Evolutionary conservation across 2,888 invertebrate species (phyloP).

Genomic region (Scaptomyza caliginosa): DNA sequence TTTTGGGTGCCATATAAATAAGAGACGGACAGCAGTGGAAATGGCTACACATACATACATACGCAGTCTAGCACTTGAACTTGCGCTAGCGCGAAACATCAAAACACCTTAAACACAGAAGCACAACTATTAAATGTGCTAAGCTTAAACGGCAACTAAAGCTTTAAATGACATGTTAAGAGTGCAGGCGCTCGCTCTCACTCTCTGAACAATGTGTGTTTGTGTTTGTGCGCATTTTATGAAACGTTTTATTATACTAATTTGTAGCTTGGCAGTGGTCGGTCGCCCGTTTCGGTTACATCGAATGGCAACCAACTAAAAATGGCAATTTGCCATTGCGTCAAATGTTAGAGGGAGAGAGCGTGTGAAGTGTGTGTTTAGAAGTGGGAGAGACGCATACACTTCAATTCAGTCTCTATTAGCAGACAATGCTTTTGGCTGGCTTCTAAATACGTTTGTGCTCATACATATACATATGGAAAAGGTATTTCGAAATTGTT

Average conservation of each 20-base stretch:
- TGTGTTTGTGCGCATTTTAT: slow-evolving; percentile 74
- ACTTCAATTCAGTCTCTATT: slow-evolving; percentile 79
- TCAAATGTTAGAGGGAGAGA: slow-evolving; percentile 41
- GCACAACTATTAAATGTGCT: slow-evolving; percentile 50
- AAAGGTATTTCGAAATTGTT: slow-evolving; percentile 54
- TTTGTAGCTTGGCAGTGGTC: slow-evolving; percentile 81
- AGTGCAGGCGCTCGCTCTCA: slow-evolving; percentile 2
- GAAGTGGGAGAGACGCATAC: slow-evolving; percentile 20
- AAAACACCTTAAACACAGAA: slow-evolving; percentile 34
- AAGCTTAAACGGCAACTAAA: slow-evolving; percentile 45
- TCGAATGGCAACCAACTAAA: slow-evolving; percentile 73
- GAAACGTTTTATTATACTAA: slow-evolving; percentile 84
- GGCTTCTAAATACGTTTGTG: slow-evolving; percentile 36
- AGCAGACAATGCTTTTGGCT: slow-evolving; percentile 65
- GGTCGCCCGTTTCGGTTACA: slow-evolving; percentile 77
- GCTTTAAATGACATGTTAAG: slow-evolving; percentile 29
- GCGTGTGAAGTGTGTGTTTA: neutral
- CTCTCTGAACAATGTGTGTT: slow-evolving; percentile 3
- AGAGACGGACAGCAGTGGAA: neutral
- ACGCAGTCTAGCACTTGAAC: slow-evolving; percentile 47
- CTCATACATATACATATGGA: slow-evolving; percentile 55
- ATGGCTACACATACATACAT: no score
- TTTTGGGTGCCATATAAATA: slow-evolving; percentile 70
- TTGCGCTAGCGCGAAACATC: slow-evolving; percentile 51
- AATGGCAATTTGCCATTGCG: slow-evolving; percentile 82